A percentile compares a stretch with the other conserved stretches of the same genome.
Evolutionary conservation across 2,113 vertebrate genomes (phyloP).

Genomic region (Ceyx margarethae): DNA sequence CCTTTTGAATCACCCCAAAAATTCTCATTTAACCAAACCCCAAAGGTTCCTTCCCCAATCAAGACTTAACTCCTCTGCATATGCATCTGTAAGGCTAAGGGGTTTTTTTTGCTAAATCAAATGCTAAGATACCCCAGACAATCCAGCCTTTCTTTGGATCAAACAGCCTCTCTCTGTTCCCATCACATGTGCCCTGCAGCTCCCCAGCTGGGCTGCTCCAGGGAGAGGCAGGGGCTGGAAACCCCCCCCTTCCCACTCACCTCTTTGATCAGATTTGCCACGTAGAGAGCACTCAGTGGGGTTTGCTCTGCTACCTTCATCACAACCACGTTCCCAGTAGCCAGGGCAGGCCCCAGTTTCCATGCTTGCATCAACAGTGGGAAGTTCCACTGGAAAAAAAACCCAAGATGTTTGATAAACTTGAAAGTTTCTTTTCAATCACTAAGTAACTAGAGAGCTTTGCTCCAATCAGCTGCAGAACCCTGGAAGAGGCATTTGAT

Average conservation of each 20-base stretch:
- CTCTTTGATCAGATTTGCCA: conserved; percentile 92
- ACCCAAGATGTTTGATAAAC: not conserved
- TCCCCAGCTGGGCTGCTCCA: not conserved
- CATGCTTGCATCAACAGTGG: conserved; percentile 93
- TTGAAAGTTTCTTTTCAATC: not conserved
- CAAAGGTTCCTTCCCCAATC: not conserved
- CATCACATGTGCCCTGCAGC: not conserved
- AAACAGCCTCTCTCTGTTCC: not conserved
- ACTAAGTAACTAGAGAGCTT: not conserved
- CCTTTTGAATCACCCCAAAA: not conserved
- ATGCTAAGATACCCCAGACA: not conserved
- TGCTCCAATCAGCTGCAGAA: not conserved
- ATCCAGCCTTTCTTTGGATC: not conserved
- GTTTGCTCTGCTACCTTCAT: conserved; percentile 97
- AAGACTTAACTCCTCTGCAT: not conserved
- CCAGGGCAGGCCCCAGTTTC: conserved; percentile 94
- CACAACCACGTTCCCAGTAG: conserved; percentile 93
- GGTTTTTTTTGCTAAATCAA: not conserved
- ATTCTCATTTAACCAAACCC: not conserved
- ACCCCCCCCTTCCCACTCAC: conserved; percentile 55
- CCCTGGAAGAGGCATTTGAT: not conserved
- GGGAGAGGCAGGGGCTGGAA: not conserved
- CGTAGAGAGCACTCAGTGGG: conserved; percentile 88
- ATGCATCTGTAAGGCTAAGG: not conserved
- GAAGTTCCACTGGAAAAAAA: conserved; percentile 90